phyloP scores from a whole-genome alignment of 2,888 invertebrate genomes.

The Cryptosula pallasiana region DNA sequence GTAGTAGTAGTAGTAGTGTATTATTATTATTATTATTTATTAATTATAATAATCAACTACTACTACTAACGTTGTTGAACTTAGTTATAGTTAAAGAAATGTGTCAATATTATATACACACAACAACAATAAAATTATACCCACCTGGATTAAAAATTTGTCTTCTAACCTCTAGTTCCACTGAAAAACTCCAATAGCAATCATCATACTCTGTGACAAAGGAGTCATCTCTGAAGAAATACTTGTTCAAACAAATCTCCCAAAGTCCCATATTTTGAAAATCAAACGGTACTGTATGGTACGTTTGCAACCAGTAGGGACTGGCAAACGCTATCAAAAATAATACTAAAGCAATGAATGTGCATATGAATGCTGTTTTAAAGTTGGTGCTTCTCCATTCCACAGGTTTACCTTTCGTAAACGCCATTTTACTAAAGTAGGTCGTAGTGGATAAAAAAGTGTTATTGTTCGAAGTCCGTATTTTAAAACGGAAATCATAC shows the following conservation, averaged over 20 bases:
- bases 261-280: constrained; percentile 85
- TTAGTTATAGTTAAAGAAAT: no score
- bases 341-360: not conserved
- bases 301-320: constrained; percentile 38
- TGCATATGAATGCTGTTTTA: constrained; percentile 12
- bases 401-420: constrained; percentile 6
- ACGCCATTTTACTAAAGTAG: constrained; percentile 4
- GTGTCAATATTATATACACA: not conserved
- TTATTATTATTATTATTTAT: no score
- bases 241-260: constrained; percentile 83
- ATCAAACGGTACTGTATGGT: constrained; percentile 61
- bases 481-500: no score
- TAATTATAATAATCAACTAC: no score
- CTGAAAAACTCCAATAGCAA: constrained; percentile 94
- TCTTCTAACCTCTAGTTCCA: constrained; percentile 59
- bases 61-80: no score
- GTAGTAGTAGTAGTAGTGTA: no score
- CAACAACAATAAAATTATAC: not conserved
- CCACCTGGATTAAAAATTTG: constrained; percentile 54
- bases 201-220: constrained; percentile 82
- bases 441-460: no score
- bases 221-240: constrained; percentile 75
- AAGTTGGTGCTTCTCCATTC: constrained; percentile 21
- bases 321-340: constrained; percentile 32
- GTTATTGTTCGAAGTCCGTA: no score